Evolutionary conservation across 2,888 invertebrate genomes (phyloP).

Genomic region (Coenonympha arcania): DNA sequence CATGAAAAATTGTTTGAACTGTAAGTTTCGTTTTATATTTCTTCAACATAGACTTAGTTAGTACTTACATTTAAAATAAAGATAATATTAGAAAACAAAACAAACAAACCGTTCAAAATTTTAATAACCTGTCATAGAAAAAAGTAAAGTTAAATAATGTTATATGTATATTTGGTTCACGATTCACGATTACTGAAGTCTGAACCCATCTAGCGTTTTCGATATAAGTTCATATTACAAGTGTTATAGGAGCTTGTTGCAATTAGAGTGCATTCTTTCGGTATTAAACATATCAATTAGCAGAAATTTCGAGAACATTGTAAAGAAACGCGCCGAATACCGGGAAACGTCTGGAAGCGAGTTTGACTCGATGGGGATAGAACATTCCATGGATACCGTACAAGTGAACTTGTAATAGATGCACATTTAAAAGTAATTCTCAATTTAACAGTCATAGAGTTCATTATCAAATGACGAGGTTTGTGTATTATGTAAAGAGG

Average conservation of each 20-base stretch:
- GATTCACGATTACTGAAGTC: too few relatives aligned
- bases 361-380: slow-evolving; percentile 12
- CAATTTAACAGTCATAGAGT: background rate
- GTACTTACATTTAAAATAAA: too few relatives aligned
- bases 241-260: background rate
- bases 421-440: background rate
- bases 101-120: too few relatives aligned
- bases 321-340: slow-evolving; percentile 13
- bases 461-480: slow-evolving; percentile 2
- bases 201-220: too few relatives aligned
- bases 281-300: slow-evolving; percentile 10
- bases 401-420: background rate
- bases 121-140: too few relatives aligned
- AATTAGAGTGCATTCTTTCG: background rate
- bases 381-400: slow-evolving; percentile 16
- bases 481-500: background rate
- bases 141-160: too few relatives aligned
- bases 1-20: too few relatives aligned
- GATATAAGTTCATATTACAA: background rate
- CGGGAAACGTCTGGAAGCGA: slow-evolving; percentile 18
- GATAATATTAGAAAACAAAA: too few relatives aligned
- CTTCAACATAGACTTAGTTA: too few relatives aligned
- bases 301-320: slow-evolving; percentile 14
- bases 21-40: too few relatives aligned
- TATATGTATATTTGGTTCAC: too few relatives aligned